Conservation (phyloP, 2,113 vertebrate genomes). For the Megaceryle maxima region DNA sequence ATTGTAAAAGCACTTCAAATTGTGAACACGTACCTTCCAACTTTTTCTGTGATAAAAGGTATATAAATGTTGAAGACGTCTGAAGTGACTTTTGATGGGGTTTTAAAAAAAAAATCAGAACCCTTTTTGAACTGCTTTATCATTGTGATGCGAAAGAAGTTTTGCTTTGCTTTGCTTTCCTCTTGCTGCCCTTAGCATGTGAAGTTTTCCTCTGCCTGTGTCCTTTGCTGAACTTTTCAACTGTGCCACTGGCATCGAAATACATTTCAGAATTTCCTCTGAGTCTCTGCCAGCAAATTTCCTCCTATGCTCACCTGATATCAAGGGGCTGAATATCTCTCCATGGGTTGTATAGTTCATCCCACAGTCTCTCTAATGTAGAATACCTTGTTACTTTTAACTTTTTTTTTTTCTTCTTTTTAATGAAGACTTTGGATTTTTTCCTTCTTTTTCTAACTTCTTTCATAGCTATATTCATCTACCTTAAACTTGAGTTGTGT, state of each 20-base stretch:
- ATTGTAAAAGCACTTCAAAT: constrained; percentile 17
- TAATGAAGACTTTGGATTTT: background rate
- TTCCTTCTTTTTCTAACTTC: background rate
- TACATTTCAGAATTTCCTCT: constrained; percentile 14
- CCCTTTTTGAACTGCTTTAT: constrained; percentile 15
- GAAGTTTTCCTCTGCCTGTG: constrained; percentile 25
- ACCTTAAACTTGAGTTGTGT: background rate
- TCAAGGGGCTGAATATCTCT: background rate
- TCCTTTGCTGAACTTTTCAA: constrained; percentile 62
- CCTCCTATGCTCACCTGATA: background rate
- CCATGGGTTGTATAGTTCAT: background rate
- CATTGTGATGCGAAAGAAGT: constrained; percentile 2
- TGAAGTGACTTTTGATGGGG: background rate
- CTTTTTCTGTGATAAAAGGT: constrained; percentile 1
- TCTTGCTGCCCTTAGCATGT: constrained; percentile 33
- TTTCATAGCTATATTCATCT: background rate
- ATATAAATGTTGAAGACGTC: constrained; percentile 14
- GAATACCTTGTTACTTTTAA: background rate
- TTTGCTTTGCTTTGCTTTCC: constrained; percentile 18
- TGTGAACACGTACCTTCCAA: constrained; percentile 9
- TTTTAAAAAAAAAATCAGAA: constrained; percentile 13
- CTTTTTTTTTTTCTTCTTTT: background rate
- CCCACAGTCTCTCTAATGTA: background rate
- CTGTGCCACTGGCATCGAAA: constrained; percentile 42
- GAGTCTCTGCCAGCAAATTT: background rate